Conservation (phyloP, 2,888 invertebrate genomes). For the Nemoura dubitans region DNA sequence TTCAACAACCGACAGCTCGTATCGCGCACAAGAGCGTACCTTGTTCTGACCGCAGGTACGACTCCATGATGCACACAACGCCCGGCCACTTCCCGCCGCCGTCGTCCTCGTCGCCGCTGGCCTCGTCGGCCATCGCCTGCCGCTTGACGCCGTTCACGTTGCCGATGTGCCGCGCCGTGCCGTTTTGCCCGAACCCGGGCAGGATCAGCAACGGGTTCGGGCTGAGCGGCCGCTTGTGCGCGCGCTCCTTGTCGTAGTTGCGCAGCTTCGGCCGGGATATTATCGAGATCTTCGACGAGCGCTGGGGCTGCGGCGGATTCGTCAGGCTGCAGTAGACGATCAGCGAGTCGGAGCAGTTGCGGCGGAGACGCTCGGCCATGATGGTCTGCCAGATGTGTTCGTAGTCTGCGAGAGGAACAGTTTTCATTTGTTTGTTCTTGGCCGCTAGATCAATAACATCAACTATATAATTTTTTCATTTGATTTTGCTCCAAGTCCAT, state of each 20-base stretch:
- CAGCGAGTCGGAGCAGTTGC: constrained; percentile 52
- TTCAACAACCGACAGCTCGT: too few relatives aligned
- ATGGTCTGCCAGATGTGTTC: constrained; percentile 73
- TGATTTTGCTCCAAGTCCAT: too few relatives aligned
- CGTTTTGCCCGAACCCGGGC: constrained; percentile 47
- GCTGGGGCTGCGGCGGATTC: constrained; percentile 13
- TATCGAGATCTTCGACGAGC: not conserved
- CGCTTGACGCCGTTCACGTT: constrained; percentile 47
- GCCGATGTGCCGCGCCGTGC: constrained; percentile 43
- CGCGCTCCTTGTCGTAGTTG: constrained; percentile 34
- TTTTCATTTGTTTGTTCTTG: too few relatives aligned
- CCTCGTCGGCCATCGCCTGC: constrained; percentile 35
- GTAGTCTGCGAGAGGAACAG: constrained; percentile 62
- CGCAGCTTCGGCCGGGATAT: constrained; percentile 9
- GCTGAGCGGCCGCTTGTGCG: constrained; percentile 44
- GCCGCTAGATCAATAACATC: too few relatives aligned
- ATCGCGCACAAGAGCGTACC: too few relatives aligned
- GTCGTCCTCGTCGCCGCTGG: constrained; percentile 46
- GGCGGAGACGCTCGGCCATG: constrained; percentile 66
- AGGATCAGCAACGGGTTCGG: constrained; percentile 45
- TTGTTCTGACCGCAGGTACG: constrained; percentile 65
- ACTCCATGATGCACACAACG: constrained; percentile 62
- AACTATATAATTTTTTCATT: too few relatives aligned
- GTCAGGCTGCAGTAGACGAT: constrained; percentile 52
- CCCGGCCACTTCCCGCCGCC: constrained; percentile 56